Evolutionary conservation across 2,797 vertebrate species (phyloP).

Genomic region (Gymnothorax reevesii): DNA sequence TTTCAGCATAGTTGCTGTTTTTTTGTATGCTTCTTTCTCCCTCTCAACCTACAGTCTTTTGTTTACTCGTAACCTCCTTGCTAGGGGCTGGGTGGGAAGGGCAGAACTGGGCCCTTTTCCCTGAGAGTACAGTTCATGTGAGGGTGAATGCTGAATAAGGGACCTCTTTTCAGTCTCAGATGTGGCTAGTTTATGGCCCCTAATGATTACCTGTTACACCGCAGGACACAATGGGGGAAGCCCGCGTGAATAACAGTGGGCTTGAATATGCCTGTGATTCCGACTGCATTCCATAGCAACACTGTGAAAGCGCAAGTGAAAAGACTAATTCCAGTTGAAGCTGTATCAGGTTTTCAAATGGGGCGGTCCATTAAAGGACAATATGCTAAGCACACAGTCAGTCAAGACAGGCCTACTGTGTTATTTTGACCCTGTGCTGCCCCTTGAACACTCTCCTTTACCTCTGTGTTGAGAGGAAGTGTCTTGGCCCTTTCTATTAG

Average conservation of each 20-base stretch:
- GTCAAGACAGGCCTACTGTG: constrained; percentile 57
- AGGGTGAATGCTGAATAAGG: constrained; percentile 71
- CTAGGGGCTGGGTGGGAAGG: constrained; percentile 71
- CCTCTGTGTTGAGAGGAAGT: constrained; percentile 59
- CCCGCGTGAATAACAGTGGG: constrained; percentile 58
- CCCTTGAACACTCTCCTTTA: constrained; percentile 65
- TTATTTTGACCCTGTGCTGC: constrained; percentile 66
- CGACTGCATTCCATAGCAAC: constrained; percentile 70
- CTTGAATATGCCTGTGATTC: constrained; percentile 71
- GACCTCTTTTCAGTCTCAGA: constrained; percentile 59
- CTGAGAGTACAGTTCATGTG: constrained; percentile 67
- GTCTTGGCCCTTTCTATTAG: constrained; percentile 52
- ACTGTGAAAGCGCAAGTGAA: constrained; percentile 53
- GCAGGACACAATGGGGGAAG: constrained; percentile 62
- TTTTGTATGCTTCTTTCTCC: constrained; percentile 41
- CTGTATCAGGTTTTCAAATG: constrained; percentile 64
- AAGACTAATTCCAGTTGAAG: constrained; percentile 65
- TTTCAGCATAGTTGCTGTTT: constrained; percentile 62
- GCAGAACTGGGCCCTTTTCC: constrained; percentile 54
- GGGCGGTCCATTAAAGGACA: constrained; percentile 57
- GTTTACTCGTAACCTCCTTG: constrained; percentile 45
- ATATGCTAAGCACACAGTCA: constrained; percentile 64
- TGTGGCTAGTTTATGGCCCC: constrained; percentile 62
- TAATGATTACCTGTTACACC: constrained; percentile 73
- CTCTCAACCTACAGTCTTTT: constrained; percentile 30